Evolutionary conservation across 2,888 invertebrate genomes (phyloP).

Genomic region (Diaperis boleti): DNA sequence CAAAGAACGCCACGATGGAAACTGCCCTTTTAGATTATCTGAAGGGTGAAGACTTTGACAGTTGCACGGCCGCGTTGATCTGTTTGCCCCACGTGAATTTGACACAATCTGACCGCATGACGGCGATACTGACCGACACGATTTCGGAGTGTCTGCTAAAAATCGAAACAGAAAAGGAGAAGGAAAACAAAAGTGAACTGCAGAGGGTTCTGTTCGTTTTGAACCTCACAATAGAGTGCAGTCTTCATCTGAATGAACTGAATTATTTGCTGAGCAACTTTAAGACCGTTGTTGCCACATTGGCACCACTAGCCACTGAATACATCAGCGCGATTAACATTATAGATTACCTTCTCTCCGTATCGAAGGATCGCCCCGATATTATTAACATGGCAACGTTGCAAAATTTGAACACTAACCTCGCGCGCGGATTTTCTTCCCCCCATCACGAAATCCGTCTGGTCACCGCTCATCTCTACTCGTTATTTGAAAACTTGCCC

Average conservation of each 20-base stretch:
- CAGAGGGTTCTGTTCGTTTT: slow-evolving; percentile 68
- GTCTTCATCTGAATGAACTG: slow-evolving; percentile 70
- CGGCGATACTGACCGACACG: slow-evolving; percentile 54
- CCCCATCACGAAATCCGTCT: slow-evolving; percentile 79
- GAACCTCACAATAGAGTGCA: slow-evolving; percentile 71
- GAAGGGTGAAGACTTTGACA: slow-evolving; percentile 56
- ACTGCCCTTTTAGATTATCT: slow-evolving; percentile 60
- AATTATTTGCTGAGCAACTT: slow-evolving; percentile 68
- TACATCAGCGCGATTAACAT: slow-evolving; percentile 68
- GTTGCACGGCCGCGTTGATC: slow-evolving; percentile 68
- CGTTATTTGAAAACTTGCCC: slow-evolving; percentile 73
- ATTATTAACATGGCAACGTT: slow-evolving; percentile 66
- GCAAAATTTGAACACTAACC: slow-evolving; percentile 67
- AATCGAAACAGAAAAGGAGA: slow-evolving; percentile 30
- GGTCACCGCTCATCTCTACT: slow-evolving; percentile 80
- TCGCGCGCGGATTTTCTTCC: slow-evolving; percentile 76
- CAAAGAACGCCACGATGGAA: slow-evolving; percentile 64
- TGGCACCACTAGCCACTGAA: slow-evolving; percentile 68
- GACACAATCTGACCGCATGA: slow-evolving; percentile 13
- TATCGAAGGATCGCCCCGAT: slow-evolving; percentile 66
- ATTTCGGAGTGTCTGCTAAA: slow-evolving; percentile 48
- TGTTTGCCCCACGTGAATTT: slow-evolving; percentile 70
- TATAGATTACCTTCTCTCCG: slow-evolving; percentile 70
- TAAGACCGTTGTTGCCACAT: slow-evolving; percentile 64
- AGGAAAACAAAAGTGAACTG: slow-evolving; percentile 8